phyloP scores from a whole-genome alignment of 1,140 invertebrate species.

The Hestina assimilis region DNA sequence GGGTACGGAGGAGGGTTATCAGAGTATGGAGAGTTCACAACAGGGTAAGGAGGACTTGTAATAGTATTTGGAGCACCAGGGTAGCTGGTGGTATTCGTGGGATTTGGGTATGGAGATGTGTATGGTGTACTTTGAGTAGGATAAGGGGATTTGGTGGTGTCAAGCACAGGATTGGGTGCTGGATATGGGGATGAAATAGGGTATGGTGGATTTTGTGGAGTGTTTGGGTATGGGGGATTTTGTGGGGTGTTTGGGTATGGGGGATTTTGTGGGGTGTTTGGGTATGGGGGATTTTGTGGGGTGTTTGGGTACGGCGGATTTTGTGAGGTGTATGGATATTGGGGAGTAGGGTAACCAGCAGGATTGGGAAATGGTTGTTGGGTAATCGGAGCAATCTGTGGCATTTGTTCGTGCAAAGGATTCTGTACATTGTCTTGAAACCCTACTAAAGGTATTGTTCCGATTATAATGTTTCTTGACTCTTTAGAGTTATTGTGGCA shows the following conservation, averaged over 20 bases:
- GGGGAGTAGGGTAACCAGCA: slow-evolving; percentile 24
- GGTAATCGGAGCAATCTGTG: slow-evolving; percentile 29
- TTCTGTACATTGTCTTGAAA: slow-evolving; percentile 68
- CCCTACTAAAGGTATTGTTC: slow-evolving; percentile 80
- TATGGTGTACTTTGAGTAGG: slow-evolving; percentile 26
- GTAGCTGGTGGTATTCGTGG: neutral
- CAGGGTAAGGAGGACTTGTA: slow-evolving; percentile 20
- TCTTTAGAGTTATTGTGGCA: slow-evolving; percentile 80
- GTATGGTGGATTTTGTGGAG: slow-evolving; percentile 9
- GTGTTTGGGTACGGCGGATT: slow-evolving; percentile 27
- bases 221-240: too few species aligned
- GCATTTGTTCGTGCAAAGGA: slow-evolving; percentile 43
- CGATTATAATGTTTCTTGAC: slow-evolving; percentile 80
- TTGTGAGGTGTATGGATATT: slow-evolving; percentile 15
- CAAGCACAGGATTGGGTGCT: neutral
- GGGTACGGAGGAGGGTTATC: slow-evolving; percentile 20
- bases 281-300: slow-evolving; percentile 15
- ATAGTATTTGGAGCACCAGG: neutral
- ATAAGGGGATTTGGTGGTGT: slow-evolving; percentile 13
- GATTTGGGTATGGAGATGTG: too few species aligned
- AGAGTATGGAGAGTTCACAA: neutral
- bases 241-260: slow-evolving; percentile 25
- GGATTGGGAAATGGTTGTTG: slow-evolving; percentile 34
- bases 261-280: slow-evolving; percentile 21
- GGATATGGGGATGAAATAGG: neutral